Conservation (phyloP, 2,888 invertebrate genomes). For the Camptogramma bilineatum region DNA sequence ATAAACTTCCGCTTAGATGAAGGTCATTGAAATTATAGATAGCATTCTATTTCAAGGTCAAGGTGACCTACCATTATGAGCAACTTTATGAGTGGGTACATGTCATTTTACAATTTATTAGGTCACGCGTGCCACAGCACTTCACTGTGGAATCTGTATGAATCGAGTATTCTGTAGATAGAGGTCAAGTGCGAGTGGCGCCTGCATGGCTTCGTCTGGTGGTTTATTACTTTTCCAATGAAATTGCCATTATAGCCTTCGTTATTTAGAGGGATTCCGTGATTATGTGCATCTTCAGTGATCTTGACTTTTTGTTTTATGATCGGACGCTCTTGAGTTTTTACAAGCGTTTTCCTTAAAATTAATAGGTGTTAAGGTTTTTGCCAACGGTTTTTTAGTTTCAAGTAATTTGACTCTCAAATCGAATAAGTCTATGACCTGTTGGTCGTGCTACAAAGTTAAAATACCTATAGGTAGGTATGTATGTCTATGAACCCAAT, state of each 20-base stretch:
- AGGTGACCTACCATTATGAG: slow-evolving; percentile 29
- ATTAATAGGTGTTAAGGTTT: slow-evolving; percentile 20
- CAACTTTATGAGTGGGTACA: slow-evolving; percentile 17
- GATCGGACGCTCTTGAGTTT: slow-evolving; percentile 24
- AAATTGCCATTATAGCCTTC: slow-evolving; percentile 53
- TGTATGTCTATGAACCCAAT: slow-evolving; percentile 26
- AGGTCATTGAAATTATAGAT: slow-evolving; percentile 25
- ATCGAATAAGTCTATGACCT: not conserved
- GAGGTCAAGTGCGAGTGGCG: slow-evolving; percentile 67
- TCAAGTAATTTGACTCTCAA: not conserved
- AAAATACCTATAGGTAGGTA: not conserved
- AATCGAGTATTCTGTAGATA: slow-evolving; percentile 44
- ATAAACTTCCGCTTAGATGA: slow-evolving; percentile 23
- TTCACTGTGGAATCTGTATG: slow-evolving; percentile 55
- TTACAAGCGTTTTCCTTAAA: slow-evolving; percentile 1
- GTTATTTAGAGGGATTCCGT: slow-evolving; percentile 53
- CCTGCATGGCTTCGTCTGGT: slow-evolving; percentile 63
- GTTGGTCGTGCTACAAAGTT: not conserved
- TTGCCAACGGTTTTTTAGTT: not conserved
- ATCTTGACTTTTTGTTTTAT: slow-evolving; percentile 45
- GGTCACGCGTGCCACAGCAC: slow-evolving; percentile 42
- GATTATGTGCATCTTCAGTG: slow-evolving; percentile 39
- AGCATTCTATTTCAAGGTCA: slow-evolving; percentile 40
- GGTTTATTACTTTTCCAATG: slow-evolving; percentile 59
- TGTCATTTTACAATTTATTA: slow-evolving; percentile 47